Conservation (phyloP, 2,113 vertebrate genomes). For the Anoplopoma fimbria region DNA sequence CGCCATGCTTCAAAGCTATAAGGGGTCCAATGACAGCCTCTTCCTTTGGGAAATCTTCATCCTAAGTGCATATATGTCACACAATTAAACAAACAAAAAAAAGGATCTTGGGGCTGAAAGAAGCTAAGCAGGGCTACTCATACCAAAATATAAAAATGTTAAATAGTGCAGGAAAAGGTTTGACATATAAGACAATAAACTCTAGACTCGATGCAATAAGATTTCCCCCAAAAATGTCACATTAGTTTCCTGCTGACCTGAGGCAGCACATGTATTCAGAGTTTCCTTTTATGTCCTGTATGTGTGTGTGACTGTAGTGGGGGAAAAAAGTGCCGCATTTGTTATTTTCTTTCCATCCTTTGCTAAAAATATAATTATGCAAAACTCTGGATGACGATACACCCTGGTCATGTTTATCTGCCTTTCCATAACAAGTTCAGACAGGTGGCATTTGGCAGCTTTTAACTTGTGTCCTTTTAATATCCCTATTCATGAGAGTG, state of each 20-base stretch:
- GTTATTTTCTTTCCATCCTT: background rate
- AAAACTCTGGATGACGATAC: background rate
- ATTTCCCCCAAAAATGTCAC: background rate
- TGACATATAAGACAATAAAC: background rate
- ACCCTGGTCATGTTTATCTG: constrained; percentile 8
- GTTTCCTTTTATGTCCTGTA: background rate
- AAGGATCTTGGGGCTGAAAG: background rate
- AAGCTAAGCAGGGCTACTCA: background rate
- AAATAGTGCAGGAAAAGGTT: background rate
- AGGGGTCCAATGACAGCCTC: background rate
- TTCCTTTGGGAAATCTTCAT: background rate
- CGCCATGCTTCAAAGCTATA: background rate
- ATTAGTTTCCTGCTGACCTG: background rate
- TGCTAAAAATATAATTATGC: background rate
- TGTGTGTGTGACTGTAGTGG: background rate
- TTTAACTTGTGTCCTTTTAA: constrained; percentile 21
- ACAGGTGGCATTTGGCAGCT: constrained; percentile 24
- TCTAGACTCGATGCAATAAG: background rate
- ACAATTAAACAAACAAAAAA: background rate
- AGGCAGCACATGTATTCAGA: background rate
- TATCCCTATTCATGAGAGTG: constrained; percentile 8
- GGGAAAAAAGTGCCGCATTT: background rate
- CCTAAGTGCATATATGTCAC: background rate
- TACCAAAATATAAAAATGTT: background rate
- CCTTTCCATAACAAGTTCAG: background rate